These are phyloP conservation scores for Diplodus sargus DNA, from an alignment of 2,797 vertebrate genomes.

Conservation along the genomic window DNA sequence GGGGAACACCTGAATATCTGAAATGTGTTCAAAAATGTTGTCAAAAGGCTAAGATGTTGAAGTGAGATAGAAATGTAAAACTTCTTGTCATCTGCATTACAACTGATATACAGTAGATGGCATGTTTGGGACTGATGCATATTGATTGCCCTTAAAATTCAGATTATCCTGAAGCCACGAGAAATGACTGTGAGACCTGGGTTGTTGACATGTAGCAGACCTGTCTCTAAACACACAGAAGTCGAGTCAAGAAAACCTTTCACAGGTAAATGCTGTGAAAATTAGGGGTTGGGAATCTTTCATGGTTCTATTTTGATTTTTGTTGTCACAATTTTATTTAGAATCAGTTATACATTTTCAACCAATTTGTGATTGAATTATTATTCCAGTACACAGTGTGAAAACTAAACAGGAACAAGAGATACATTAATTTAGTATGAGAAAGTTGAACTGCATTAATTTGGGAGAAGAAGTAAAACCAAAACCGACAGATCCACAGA, in stretches of 20 bases:
- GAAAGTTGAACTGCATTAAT: no score
- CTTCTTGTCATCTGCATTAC: background rate
- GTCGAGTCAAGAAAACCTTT: conserved; percentile 54
- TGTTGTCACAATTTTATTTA: background rate
- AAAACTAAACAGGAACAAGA: no score
- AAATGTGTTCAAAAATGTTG: no score
- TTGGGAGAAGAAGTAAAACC: no score
- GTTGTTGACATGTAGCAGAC: conserved; percentile 31
- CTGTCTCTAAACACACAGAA: conserved; percentile 43
- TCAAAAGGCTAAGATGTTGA: background rate
- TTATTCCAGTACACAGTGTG: background rate
- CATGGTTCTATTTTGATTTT: background rate
- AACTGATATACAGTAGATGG: background rate
- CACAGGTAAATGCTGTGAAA: conserved; percentile 52
- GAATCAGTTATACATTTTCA: background rate
- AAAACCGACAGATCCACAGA: background rate
- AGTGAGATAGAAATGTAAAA: background rate
- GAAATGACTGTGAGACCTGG: conserved; percentile 52
- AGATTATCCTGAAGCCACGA: conserved; percentile 62
- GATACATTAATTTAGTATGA: no score
- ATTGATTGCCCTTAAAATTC: background rate
- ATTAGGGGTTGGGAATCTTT: background rate
- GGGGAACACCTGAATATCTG: no score
- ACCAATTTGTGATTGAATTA: background rate
- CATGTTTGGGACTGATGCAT: background rate